Evolutionary conservation across 2,113 vertebrate species (phyloP).

Genomic region (Elaphurus davidianus): DNA sequence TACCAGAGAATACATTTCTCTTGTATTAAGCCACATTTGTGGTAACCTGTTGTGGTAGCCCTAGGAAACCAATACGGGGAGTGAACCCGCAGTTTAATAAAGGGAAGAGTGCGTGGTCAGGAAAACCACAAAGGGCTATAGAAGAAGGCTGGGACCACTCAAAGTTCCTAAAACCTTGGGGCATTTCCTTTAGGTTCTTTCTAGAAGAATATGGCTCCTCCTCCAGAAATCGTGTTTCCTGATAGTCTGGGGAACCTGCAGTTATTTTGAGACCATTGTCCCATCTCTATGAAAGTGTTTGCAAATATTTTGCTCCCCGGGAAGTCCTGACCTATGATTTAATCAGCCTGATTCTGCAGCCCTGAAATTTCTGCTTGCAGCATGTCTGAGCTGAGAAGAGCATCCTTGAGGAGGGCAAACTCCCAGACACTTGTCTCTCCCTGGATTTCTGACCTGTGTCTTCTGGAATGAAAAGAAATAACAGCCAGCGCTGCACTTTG

Average conservation of each 20-base stretch:
- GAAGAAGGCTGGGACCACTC: neutral
- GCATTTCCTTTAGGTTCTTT: neutral
- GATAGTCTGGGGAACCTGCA: neutral
- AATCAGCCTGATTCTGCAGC: neutral
- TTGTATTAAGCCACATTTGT: neutral
- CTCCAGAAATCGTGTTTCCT: neutral
- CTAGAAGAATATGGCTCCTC: neutral
- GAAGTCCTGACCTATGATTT: neutral
- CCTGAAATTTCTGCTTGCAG: neutral
- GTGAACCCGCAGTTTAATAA: neutral
- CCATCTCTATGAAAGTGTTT: neutral
- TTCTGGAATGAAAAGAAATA: neutral
- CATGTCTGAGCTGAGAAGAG: neutral
- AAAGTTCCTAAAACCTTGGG: neutral
- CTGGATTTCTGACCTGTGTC: neutral
- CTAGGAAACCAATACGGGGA: neutral
- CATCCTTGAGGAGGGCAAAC: neutral
- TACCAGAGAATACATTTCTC: neutral
- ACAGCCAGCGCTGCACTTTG: neutral
- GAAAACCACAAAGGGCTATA: neutral
- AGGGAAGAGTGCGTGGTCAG: neutral
- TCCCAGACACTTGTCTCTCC: neutral
- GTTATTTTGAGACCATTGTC: neutral
- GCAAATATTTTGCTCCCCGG: neutral
- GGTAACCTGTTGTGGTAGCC: neutral